These are phyloP conservation scores for Neogale vison DNA, from an alignment of 2,113 vertebrate genomes.

Conservation along the genomic window DNA sequence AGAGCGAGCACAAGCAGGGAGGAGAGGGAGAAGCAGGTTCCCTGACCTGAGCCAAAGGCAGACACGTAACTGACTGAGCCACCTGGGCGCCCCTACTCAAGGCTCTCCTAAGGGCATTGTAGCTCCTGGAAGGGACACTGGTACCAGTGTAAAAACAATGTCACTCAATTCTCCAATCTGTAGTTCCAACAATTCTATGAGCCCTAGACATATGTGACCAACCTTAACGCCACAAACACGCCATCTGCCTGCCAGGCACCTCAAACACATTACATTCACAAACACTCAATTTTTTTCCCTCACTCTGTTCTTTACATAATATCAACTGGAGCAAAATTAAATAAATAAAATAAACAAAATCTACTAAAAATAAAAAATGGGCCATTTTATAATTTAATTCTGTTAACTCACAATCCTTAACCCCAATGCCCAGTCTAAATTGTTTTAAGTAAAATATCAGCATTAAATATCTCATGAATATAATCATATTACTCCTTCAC, in stretches of 20 bases:
- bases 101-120: background rate
- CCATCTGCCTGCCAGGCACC: background rate
- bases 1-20: too few relatives aligned
- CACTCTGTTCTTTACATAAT: background rate
- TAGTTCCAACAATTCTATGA: background rate
- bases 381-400: conserved; percentile 10
- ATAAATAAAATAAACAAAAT: conserved; percentile 34
- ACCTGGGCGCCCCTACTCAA: too few relatives aligned
- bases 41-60: too few relatives aligned
- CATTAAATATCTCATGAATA: background rate
- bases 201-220: background rate
- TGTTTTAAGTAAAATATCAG: conserved; percentile 16
- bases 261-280: background rate
- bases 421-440: background rate
- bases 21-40: too few relatives aligned
- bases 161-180: background rate
- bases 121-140: background rate
- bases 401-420: background rate
- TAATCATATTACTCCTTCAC: background rate
- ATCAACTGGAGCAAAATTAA: background rate
- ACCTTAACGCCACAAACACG: background rate
- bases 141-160: background rate
- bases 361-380: background rate
- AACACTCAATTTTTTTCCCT: background rate
- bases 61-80: too few relatives aligned